These are phyloP conservation scores for Hydraecia micacea DNA, from an alignment of 2,888 invertebrate genomes.

Conservation along the genomic window DNA sequence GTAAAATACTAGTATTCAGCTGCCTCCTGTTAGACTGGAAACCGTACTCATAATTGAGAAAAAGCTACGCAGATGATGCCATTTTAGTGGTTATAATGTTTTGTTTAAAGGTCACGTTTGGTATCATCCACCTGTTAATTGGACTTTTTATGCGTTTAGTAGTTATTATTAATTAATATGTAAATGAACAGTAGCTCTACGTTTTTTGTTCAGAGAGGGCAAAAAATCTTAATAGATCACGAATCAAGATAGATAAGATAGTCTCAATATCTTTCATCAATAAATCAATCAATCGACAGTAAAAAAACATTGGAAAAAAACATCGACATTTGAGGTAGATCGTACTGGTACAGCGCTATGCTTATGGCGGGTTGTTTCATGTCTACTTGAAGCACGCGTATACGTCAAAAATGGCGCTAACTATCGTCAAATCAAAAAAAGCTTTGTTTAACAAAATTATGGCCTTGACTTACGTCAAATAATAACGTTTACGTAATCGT, in stretches of 20 bases:
- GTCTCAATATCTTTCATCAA: constrained; percentile 14
- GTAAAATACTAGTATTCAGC: neutral
- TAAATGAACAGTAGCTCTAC: constrained; percentile 39
- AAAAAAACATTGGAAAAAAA: neutral
- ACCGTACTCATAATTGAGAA: neutral
- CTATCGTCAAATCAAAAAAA: too few species aligned
- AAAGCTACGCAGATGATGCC: neutral
- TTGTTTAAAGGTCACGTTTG: neutral
- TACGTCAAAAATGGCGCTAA: too few species aligned
- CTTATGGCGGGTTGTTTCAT: too few species aligned
- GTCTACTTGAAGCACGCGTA: too few species aligned
- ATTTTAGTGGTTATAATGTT: neutral
- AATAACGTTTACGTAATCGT: too few species aligned
- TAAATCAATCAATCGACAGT: neutral
- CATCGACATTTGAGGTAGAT: constrained; percentile 7
- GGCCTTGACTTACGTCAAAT: too few species aligned
- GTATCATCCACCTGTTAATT: constrained; percentile 6
- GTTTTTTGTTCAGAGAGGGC: constrained; percentile 22
- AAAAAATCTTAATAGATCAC: constrained; percentile 29
- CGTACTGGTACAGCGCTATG: neutral
- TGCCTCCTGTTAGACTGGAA: neutral
- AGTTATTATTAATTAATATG: constrained; percentile 35
- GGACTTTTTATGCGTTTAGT: constrained; percentile 1
- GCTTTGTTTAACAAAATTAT: too few species aligned
- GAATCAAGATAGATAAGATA: neutral